Base-by-base conservation (phyloP, 2,888 invertebrate genomes). In the Poecilobothrus nobilitatus region DNA sequence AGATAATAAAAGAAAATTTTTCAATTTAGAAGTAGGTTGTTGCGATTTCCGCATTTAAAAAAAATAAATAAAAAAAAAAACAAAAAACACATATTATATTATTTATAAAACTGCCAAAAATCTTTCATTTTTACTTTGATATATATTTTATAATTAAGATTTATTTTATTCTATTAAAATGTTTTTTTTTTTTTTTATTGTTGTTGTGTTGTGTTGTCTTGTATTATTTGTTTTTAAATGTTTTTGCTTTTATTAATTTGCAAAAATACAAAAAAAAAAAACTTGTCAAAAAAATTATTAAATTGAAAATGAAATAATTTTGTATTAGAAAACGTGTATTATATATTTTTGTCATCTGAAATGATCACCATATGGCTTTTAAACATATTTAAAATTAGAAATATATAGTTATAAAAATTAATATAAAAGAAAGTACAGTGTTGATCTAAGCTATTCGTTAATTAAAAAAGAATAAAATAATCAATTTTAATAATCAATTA, bases 81-180 rank as follows among this genome's bases (percentile, higher is more conserved):
- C n/a, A n/a, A n/a, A n/a, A n/a, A n/a, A n/a, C n/a, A n/a, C n/a
- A 37, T 37, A 37, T 10, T 5, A 41, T 12, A 18, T 53, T 53
- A 53, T 53, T 53, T 53, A 53, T 53, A 53, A 53, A 53, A 53
- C 53, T 53, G 53, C 53, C 53, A 53, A 37, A 53, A 53, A 53
- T 53, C 15, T 53, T 53, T 53, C 18, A 53, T 53, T 53, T 53
- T 53, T 27, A 27, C 53, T 53, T 53, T 53, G 53, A 53, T 53
- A 53, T 18, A 53, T 27, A 27, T 27, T 27, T 53, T 53, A 53
- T 53, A 53, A 53, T 53, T 12, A 53, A 53, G n/a, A 53, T 53
- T 53, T 53, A 37, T 37, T 53, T 53, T 53, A 37, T 37, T 37
- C 37, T 12, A 37, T 12, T 37, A 37, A 8, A 37, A 7, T 37